phyloP scores from a whole-genome alignment of 2,113 vertebrate species.

The Rhinogobius similis region DNA sequence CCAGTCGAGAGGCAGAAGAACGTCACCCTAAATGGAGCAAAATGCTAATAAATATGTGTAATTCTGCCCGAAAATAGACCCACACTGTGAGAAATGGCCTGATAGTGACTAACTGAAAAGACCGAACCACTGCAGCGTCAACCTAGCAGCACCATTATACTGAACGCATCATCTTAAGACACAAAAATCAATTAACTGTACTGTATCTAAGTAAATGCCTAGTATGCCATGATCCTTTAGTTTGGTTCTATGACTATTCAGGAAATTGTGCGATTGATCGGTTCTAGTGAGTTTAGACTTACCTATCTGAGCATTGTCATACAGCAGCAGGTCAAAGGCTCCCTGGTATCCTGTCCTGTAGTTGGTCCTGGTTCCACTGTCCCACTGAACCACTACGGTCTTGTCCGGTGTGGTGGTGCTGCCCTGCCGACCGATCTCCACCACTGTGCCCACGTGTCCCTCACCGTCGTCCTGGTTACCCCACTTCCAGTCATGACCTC shows the following conservation, averaged over 20 bases:
- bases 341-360: slow-evolving; percentile 97
- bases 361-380: slow-evolving; percentile 95
- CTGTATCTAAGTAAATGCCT: too few relatives aligned
- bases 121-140: neutral
- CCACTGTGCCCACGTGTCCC: slow-evolving; percentile 94
- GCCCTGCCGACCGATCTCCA: slow-evolving; percentile 94
- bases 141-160: neutral
- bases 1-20: slow-evolving; percentile 61
- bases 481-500: slow-evolving; percentile 97
- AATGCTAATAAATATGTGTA: slow-evolving; percentile 54
- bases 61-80: slow-evolving; percentile 45
- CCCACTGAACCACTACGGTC: slow-evolving; percentile 98
- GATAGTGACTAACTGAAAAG: slow-evolving; percentile 12
- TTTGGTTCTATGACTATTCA: too few relatives aligned
- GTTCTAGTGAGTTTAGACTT: neutral
- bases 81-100: slow-evolving; percentile 24
- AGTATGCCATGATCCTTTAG: too few relatives aligned
- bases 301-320: slow-evolving; percentile 98
- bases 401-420: slow-evolving; percentile 96
- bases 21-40: slow-evolving; percentile 58
- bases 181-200: too few relatives aligned
- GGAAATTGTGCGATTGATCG: too few relatives aligned
- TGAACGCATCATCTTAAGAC: too few relatives aligned
- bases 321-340: slow-evolving; percentile 92
- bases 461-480: slow-evolving; percentile 93